Percentiles rank a stretch among this genome's conserved stretches.
phyloP scores from a whole-genome alignment of 2,797 vertebrate genomes.

The Squalus acanthias region DNA sequence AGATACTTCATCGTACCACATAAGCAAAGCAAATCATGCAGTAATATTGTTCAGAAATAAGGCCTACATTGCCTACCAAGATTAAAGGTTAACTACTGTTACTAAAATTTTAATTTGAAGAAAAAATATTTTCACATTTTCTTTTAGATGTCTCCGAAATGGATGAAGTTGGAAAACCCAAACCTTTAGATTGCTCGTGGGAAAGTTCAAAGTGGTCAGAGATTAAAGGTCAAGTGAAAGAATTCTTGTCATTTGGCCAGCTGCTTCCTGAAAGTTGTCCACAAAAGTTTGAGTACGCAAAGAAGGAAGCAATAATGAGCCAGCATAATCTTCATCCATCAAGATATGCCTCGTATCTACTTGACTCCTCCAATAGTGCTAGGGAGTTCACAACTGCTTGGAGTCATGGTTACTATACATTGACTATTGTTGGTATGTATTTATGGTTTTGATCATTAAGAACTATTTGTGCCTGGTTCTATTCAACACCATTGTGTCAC shows the following conservation, averaged over 20 bases:
- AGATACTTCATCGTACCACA: background rate
- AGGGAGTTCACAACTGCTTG: background rate
- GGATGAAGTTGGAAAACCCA: background rate
- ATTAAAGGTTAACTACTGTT: background rate
- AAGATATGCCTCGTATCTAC: background rate
- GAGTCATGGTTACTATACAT: background rate
- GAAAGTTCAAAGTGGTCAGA: slow-evolving; percentile 32
- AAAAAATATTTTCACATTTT: background rate
- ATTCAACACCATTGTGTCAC: background rate
- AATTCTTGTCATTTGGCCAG: slow-evolving; percentile 15
- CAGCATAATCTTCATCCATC: slow-evolving; percentile 26
- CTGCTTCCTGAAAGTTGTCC: slow-evolving; percentile 29
- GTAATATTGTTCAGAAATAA: background rate
- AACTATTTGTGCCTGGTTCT: background rate
- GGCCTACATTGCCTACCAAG: background rate
- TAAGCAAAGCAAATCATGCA: background rate
- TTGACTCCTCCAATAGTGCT: background rate
- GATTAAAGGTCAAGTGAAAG: slow-evolving; percentile 17
- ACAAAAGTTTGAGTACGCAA: slow-evolving; percentile 22
- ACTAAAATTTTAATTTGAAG: background rate
- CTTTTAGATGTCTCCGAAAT: background rate
- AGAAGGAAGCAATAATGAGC: slow-evolving; percentile 32
- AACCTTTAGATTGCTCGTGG: background rate
- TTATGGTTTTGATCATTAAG: background rate
- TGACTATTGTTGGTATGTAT: slow-evolving; percentile 33